phyloP scores from a whole-genome alignment of 1,140 invertebrate species.

The Meloidogyne floridensis region DNA sequence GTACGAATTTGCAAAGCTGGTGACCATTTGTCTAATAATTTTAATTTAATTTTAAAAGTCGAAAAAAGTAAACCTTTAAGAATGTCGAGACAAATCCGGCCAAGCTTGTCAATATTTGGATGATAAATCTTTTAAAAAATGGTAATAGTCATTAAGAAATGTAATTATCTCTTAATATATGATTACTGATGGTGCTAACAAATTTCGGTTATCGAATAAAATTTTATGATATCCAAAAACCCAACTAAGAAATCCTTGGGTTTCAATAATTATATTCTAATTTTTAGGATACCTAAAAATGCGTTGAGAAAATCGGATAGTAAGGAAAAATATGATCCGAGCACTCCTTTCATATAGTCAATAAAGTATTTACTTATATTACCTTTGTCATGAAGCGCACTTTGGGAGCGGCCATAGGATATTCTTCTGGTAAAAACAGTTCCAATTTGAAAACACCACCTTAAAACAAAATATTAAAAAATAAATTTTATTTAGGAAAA shows the following conservation, averaged over 20 bases:
- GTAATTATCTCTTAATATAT: too few species aligned
- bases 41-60: neutral
- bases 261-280: too few species aligned
- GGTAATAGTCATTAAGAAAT: too few species aligned
- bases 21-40: constrained; percentile 81
- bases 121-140: constrained; percentile 73
- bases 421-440: constrained; percentile 79
- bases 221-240: too few species aligned
- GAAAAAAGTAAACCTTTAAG: constrained; percentile 76
- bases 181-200: too few species aligned
- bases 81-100: constrained; percentile 79
- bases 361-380: neutral
- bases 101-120: constrained; percentile 80
- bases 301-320: too few species aligned
- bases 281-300: too few species aligned
- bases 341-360: too few species aligned
- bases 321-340: too few species aligned
- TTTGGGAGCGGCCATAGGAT: constrained; percentile 81
- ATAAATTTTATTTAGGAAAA: neutral
- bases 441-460: constrained; percentile 78
- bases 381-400: constrained; percentile 80
- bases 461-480: constrained; percentile 6
- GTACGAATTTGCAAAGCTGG: constrained; percentile 95
- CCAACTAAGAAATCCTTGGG: too few species aligned
- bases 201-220: too few species aligned